Evolutionary conservation across 2,113 vertebrate genomes (phyloP).

Genomic region (Gobio gobio): DNA sequence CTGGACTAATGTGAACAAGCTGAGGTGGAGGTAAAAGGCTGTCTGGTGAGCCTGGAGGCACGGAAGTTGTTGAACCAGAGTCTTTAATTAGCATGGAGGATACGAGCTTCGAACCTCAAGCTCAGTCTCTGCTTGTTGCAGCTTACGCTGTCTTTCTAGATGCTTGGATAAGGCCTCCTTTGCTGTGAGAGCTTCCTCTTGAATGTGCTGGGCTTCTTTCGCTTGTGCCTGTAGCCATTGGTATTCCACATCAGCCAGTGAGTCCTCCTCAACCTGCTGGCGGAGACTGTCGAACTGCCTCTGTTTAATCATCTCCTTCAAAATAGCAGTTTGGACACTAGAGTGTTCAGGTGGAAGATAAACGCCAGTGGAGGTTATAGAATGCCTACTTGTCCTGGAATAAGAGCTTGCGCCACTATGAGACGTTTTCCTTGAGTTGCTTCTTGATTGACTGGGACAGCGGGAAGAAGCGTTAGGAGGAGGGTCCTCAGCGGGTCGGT

Average conservation of each 20-base stretch:
- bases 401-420: not conserved
- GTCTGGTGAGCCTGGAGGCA: not conserved
- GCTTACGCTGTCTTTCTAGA: not conserved
- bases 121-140: constrained; percentile 1
- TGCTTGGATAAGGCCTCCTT: constrained; percentile 1
- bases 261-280: not conserved
- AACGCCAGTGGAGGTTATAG: not conserved
- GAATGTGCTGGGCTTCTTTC: not conserved
- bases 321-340: not conserved
- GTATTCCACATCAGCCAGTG: not conserved
- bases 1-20: not conserved
- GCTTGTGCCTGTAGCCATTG: not conserved
- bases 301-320: constrained; percentile 10
- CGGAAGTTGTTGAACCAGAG: not conserved
- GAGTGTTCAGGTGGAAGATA: constrained; percentile 4
- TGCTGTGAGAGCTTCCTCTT: not conserved
- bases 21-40: not conserved
- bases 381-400: not conserved
- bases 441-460: not conserved
- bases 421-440: not conserved
- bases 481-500: not conserved
- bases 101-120: not conserved
- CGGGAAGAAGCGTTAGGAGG: not conserved
- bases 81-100: not conserved
- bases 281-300: not conserved